phyloP scores from a whole-genome alignment of 2,888 invertebrate species.

The Neuroscelio doddi region DNA sequence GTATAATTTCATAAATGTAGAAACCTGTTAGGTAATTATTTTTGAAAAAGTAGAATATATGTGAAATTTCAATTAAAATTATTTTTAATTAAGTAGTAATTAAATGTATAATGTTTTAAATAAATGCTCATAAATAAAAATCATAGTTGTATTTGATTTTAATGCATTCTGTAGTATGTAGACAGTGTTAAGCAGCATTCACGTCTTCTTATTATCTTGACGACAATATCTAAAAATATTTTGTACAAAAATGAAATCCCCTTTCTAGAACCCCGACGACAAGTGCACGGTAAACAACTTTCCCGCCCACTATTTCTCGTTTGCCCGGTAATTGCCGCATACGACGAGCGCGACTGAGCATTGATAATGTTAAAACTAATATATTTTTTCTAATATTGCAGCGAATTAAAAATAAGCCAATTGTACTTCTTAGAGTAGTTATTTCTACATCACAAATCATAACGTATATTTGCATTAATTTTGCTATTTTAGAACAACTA shows the following conservation, averaged over 20 bases:
- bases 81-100: too few relatives aligned
- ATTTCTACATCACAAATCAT: slow-evolving; percentile 15
- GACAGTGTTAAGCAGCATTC: slow-evolving; percentile 5
- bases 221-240: slow-evolving; percentile 7
- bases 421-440: slow-evolving; percentile 3
- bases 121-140: too few relatives aligned
- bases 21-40: too few relatives aligned
- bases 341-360: slow-evolving; percentile 24
- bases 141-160: too few relatives aligned
- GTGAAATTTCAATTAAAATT: too few relatives aligned
- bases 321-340: slow-evolving; percentile 47
- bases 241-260: slow-evolving; percentile 53
- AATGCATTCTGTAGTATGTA: neutral
- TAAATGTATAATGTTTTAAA: too few relatives aligned
- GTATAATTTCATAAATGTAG: too few relatives aligned
- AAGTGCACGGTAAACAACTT: slow-evolving; percentile 58
- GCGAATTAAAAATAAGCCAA: slow-evolving; percentile 26
- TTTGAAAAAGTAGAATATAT: too few relatives aligned
- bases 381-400: slow-evolving; percentile 19
- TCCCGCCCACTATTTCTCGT: slow-evolving; percentile 59
- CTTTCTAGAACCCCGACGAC: slow-evolving; percentile 53
- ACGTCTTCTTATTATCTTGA: slow-evolving; percentile 10
- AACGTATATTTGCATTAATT: slow-evolving; percentile 8
- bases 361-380: slow-evolving; percentile 21
- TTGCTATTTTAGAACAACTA: too few relatives aligned